Conservation (phyloP, 1,140 invertebrate species). For the Coenobita brevimanus region DNA sequence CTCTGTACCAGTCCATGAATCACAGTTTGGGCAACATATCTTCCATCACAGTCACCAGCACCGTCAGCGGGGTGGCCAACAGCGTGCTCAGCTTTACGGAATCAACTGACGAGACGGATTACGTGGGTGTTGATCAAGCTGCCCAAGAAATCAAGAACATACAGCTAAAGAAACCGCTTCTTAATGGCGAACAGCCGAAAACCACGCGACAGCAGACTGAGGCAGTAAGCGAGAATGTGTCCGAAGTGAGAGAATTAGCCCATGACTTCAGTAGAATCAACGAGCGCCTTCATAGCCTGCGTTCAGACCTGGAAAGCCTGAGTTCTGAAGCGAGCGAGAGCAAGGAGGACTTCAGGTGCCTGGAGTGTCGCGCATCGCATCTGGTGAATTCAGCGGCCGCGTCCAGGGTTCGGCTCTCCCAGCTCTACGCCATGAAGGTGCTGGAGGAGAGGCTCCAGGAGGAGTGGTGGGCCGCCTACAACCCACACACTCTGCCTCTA, state of each 20-base stretch:
- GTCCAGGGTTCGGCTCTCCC: neutral
- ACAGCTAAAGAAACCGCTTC: neutral
- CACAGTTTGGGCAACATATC: too few relatives aligned
- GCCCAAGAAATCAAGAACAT: too few relatives aligned
- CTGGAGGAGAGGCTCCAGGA: conserved; percentile 42
- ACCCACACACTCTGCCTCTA: neutral
- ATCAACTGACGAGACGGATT: too few relatives aligned
- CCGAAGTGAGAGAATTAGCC: neutral
- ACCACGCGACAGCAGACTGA: neutral
- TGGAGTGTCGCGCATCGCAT: conserved; percentile 1
- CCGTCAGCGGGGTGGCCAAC: too few relatives aligned
- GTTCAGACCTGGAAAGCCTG: neutral
- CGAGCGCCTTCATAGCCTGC: neutral
- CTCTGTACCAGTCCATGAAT: too few relatives aligned
- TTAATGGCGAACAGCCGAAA: neutral
- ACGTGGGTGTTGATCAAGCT: too few relatives aligned
- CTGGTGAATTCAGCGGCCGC: neutral
- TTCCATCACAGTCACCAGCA: too few relatives aligned
- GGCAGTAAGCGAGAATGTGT: neutral
- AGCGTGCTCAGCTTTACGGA: too few relatives aligned
- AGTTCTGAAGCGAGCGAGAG: conserved; percentile 12
- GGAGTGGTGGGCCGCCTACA: conserved; percentile 38
- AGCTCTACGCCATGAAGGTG: neutral
- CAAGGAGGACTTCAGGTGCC: neutral
- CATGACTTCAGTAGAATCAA: neutral